Evolutionary conservation across 2,113 vertebrate genomes (phyloP).

Genomic region (Forbesichthys agassizii): DNA sequence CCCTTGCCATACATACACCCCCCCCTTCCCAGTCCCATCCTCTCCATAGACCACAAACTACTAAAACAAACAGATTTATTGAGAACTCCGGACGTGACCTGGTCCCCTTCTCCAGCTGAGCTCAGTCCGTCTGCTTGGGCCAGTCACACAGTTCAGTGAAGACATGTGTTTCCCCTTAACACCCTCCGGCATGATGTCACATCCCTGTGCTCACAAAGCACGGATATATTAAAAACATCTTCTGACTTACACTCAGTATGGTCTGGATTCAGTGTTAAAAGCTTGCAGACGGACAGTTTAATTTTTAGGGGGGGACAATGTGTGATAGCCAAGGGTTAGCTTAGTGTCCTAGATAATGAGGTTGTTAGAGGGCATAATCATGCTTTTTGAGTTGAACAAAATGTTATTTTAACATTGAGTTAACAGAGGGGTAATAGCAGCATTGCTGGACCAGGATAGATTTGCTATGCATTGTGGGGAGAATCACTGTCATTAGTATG

Average conservation of each 20-base stretch:
- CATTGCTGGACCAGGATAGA: slow-evolving; percentile 36
- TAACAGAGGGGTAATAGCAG: slow-evolving; percentile 49
- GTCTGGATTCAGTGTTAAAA: slow-evolving; percentile 8
- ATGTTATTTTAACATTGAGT: slow-evolving; percentile 37
- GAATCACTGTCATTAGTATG: slow-evolving; percentile 55
- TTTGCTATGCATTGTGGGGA: slow-evolving; percentile 59
- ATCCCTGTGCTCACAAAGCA: slow-evolving; percentile 57
- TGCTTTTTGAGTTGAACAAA: slow-evolving; percentile 49
- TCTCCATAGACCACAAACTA: not conserved
- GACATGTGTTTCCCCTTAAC: slow-evolving; percentile 73
- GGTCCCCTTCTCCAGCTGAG: slow-evolving; percentile 40
- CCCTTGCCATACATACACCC: too few relatives aligned
- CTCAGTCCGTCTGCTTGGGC: slow-evolving; percentile 40
- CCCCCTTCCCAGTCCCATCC: not conserved
- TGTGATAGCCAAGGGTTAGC: slow-evolving; percentile 21
- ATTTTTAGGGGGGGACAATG: slow-evolving; percentile 1
- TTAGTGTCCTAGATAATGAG: slow-evolving; percentile 25
- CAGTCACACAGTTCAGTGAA: slow-evolving; percentile 41
- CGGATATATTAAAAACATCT: slow-evolving; percentile 72
- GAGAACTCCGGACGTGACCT: slow-evolving; percentile 29
- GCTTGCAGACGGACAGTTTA: slow-evolving; percentile 10
- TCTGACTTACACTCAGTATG: slow-evolving; percentile 39
- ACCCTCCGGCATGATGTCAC: slow-evolving; percentile 67
- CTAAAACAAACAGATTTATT: slow-evolving; percentile 2
- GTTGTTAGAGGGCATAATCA: slow-evolving; percentile 45